Conservation (phyloP, 64 coral and sea anemone species). For the Montipora cactus region DNA sequence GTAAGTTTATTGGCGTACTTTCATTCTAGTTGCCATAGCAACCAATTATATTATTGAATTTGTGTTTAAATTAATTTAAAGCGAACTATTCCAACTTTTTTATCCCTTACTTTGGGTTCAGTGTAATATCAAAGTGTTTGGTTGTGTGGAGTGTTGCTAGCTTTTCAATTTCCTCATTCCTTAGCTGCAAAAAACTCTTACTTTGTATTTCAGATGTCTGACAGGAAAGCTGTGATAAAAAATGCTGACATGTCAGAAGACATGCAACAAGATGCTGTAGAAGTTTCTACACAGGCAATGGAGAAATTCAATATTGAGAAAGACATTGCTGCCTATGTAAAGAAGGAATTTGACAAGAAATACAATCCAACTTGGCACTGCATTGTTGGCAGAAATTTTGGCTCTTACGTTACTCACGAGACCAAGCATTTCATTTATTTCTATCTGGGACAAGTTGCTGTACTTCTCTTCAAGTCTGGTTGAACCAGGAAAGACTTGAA, state of each 20-base stretch:
- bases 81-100: too few relatives aligned
- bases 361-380: conserved; percentile 99
- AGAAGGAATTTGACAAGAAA: conserved; percentile 99
- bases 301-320: conserved; percentile 99
- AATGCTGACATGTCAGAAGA: conserved; percentile 99
- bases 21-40: not conserved
- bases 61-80: too few relatives aligned
- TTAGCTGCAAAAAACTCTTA: not conserved
- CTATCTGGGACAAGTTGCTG: conserved; percentile 99
- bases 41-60: not conserved
- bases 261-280: conserved; percentile 96
- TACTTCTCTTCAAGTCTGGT: conserved; percentile 88
- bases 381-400: conserved; percentile 98
- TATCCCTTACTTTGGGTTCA: too few relatives aligned
- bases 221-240: conserved; percentile 96
- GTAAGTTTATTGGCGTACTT: not conserved
- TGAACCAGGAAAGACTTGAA: not conserved
- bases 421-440: conserved; percentile 99
- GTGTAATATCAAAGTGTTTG: too few relatives aligned
- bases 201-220: conserved; percentile 84
- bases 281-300: conserved; percentile 83
- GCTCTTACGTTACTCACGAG: conserved; percentile 99
- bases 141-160: too few relatives aligned
- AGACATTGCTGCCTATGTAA: conserved; percentile 96
- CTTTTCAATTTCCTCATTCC: not conserved